phyloP scores from a whole-genome alignment of 2,797 vertebrate genomes.

The Poeciliopsis paucimaculata region DNA sequence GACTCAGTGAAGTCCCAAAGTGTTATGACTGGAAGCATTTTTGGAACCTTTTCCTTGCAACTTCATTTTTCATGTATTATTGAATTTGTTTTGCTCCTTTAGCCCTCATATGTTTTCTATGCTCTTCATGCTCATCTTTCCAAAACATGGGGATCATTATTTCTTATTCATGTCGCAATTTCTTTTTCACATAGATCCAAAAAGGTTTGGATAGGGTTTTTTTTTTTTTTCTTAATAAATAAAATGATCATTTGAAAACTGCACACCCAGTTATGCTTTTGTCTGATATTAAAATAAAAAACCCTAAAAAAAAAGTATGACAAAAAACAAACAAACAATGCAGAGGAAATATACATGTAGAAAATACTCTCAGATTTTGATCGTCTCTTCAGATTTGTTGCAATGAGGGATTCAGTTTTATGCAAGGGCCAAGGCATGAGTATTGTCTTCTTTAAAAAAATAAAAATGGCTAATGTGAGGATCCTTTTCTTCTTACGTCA shows the following conservation, averaged over 20 bases:
- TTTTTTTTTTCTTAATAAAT: background rate
- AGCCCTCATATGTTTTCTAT: background rate
- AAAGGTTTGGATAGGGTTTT: background rate
- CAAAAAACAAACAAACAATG: background rate
- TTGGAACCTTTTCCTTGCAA: background rate
- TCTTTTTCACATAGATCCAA: background rate
- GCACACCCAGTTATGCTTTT: background rate
- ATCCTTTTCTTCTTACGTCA: background rate
- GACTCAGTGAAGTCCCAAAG: background rate
- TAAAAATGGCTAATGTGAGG: slow-evolving; percentile 34
- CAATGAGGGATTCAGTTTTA: slow-evolving; percentile 23
- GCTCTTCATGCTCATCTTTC: background rate
- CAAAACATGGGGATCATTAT: background rate
- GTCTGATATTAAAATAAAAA: background rate
- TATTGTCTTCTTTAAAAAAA: slow-evolving; percentile 41
- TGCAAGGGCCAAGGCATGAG: slow-evolving; percentile 26
- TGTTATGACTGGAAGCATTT: background rate
- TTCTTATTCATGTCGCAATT: background rate
- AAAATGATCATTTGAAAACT: background rate
- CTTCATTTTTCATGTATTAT: background rate
- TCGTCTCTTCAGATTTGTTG: slow-evolving; percentile 48
- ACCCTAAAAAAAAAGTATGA: background rate
- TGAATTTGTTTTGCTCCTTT: background rate
- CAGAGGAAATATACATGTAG: background rate
- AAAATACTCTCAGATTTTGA: slow-evolving; percentile 41